Evolutionary conservation across 2,113 vertebrate species (phyloP), one percentile per base, ranked within the genome.

Genomic region (Poicephalus gulielmi): DNA sequence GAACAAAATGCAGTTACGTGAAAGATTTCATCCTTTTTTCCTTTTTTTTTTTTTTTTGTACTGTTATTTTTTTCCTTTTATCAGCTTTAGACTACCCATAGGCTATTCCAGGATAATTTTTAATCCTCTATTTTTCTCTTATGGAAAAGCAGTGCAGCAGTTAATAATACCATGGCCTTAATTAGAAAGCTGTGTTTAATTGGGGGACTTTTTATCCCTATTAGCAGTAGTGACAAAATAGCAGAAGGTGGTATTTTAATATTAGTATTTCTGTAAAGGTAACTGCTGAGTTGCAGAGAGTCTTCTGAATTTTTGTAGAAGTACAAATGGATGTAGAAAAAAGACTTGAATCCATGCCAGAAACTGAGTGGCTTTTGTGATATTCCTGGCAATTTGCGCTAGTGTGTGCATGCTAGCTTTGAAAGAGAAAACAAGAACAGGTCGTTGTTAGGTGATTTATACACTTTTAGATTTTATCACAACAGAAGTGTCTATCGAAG

Each of bases 131-230:
- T 74, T 88, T 78, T 93, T 86, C 50, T 91, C 67, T 68, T 76
- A 33, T 83, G 83, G 71, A 93, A 91, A 17, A 92, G 70, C 81
- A 88, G 43, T 83, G 60, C 57, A n/a, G 63, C 78, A 89, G 47
- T 92, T 95, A 94, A 83, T 94, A 96, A 85, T 88, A 79, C 31
- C 10, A 1, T 68, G 76, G 23, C 81, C 81, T 90, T 96, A 95
- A 96, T 96, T 96, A 93, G 85, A 94, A 96, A 77, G 19, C 75
- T 78, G 13, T 79, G 35, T 88, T 96, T 95, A 95, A 91, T 86
- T 92, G 71, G 44, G 55, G 57, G 70, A 88, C 53, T 84, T 86
- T 94, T 93, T 91, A 88, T 97, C 73, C 83, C 62, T 93, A 46
- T 86, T 96, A 96, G 59, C 43, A 83, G 50, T 74, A 84, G 66